Evolutionary conservation across 2,888 invertebrate species (phyloP), one percentile per base, ranked within the genome.

Genomic region (Dorcus hopei): DNA sequence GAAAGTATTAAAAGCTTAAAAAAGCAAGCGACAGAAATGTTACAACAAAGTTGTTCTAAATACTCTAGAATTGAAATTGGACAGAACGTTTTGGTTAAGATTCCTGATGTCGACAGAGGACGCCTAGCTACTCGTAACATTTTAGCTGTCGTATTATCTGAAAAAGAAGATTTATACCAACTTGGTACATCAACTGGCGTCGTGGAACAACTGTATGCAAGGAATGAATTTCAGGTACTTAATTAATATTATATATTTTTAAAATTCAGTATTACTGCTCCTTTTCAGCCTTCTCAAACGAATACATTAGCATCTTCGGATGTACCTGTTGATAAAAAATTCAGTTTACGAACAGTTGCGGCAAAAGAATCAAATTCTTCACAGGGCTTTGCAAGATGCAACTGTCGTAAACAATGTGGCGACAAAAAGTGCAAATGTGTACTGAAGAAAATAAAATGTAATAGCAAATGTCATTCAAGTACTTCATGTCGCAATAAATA

Each of bases 131-230:
- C 26, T 4, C 5, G 3, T 26, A 26, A 26, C 26, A 26, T 26
- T 26, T 26, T 26, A 14, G 16, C 19, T 41, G 5, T 51, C 14
- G 33, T 49, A 33, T 58, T 58, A 45, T 42, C 50, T 58, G 50
- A 58, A 43, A 58, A 42, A 54, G 54, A 49, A 49, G 47, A 58
- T 38, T 49, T 50, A 38, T 58, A 54, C 43, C 49, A 54, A 58
- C 50, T 54, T 54, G 58, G 45, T 39, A 54, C 45, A 45, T 33
- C 45, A 54, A 42, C 58, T 54, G 50, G 45, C 3, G 45, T 49
- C 9, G 50, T 58, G 16, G 54, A 38, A 49, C 52, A 49, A 33
- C 45, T 53, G 33, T 58, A 49, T 38, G 42, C 49, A 49, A 53
- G 49, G 41, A 53, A 53, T 49, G n/a, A 54, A 54, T 54, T 49